Conservation (phyloP, 2,797 vertebrate species). For the Halcyon badia region DNA sequence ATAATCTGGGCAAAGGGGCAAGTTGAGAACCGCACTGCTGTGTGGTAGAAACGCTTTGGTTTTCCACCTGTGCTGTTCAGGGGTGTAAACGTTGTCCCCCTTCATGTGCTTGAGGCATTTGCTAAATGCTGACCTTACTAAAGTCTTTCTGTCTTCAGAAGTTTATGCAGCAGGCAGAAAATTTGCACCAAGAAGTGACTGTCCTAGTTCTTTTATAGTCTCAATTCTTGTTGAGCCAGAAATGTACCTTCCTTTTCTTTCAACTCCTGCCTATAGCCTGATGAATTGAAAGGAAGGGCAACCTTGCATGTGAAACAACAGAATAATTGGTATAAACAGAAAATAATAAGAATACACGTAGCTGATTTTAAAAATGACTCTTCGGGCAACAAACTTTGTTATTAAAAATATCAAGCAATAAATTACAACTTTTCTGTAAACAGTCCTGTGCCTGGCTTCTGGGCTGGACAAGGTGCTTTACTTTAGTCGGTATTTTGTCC, state of each 20-base stretch:
- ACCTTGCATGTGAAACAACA: not conserved
- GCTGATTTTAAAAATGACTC: not conserved
- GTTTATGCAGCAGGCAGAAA: not conserved
- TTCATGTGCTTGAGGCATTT: not conserved
- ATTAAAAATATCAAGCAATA: not conserved
- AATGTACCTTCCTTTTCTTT: constrained; percentile 9
- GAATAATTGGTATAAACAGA: not conserved
- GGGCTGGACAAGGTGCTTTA: not conserved
- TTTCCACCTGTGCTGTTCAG: not conserved
- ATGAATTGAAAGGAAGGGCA: not conserved
- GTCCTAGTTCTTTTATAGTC: not conserved
- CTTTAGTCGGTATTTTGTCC: not conserved
- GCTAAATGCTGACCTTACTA: not conserved
- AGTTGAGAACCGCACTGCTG: not conserved
- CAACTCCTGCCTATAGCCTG: not conserved
- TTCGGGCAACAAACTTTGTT: not conserved
- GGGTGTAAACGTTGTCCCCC: not conserved
- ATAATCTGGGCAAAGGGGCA: not conserved
- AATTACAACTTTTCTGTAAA: not conserved
- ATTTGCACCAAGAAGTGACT: not conserved
- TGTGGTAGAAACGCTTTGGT: not conserved
- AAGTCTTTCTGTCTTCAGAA: not conserved
- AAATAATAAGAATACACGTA: not conserved
- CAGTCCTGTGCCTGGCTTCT: not conserved
- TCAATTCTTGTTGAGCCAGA: not conserved